Evolutionary conservation across 2,797 vertebrate genomes (phyloP), one percentile per base, ranked within the genome.

Genomic region (Taenioides sp.): DNA sequence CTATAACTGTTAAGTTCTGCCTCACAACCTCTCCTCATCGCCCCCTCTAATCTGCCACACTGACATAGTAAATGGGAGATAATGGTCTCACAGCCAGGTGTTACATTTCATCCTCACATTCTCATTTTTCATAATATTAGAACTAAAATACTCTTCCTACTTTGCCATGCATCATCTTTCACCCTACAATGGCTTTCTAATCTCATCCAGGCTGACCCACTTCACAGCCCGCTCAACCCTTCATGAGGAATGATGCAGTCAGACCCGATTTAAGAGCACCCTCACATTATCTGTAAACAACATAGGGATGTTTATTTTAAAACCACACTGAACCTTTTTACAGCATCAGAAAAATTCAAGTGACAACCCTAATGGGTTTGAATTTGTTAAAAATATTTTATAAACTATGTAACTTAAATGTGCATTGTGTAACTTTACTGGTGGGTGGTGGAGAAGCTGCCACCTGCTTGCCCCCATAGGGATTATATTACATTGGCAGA

Each of bases 61-160:
- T 70, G 75, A n/a, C 70, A 18, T 4, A 28, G 66, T 31, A 77
- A 72, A 71, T 69, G 25, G n/a, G 63, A 75, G 72, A 84, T 89
- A 84, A 90, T 86, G 82, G 77, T 47, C 74, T 67, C 49, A 18
- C 17, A 5, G 31, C 55, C 70, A 78, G 78, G 78, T 81, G 80
- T 86, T 68, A 75, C 69, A 63, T 87, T 86, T 85, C 81, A 80
- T 85, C 80, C 73, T 0, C 3, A 76, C 37, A 5, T 72, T 80
- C 74, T 85, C 77, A 83, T 88, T 86, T 91, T 83, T 88, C 70
- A 87, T 82, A 65, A 70, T 69, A 82, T 84, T 84, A 80, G 71
- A 74, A 65, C 71, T 81, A 25, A 84, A 85, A 75, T 75, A 73
- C 80, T 57, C 65, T 78, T 69, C 52, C 72, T 59, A 23, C 78